A percentile compares a stretch with the other conserved stretches of the same genome.
These are phyloP conservation scores for Laticauda laticaudata DNA, from an alignment of 2,113 vertebrate genomes.

Conservation along the genomic window DNA sequence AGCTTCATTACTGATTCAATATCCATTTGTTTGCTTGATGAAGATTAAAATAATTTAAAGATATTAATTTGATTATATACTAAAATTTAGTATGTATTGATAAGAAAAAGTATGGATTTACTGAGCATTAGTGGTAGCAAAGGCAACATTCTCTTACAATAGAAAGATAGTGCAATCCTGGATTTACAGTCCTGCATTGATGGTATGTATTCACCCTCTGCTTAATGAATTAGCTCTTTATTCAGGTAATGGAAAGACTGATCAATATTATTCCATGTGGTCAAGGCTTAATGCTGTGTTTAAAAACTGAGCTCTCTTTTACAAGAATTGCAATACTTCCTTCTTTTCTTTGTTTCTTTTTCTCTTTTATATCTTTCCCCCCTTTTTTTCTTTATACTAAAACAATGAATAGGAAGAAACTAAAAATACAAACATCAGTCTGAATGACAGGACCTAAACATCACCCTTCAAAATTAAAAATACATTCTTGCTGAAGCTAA, in stretches of 20 bases:
- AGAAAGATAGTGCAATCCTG: background rate
- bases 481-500: constrained; percentile 10
- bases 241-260: background rate
- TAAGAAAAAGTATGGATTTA: background rate
- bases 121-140: background rate
- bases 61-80: background rate
- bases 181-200: background rate
- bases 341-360: background rate
- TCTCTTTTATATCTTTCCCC: background rate
- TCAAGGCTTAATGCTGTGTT: background rate
- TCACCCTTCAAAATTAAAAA: background rate
- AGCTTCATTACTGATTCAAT: background rate
- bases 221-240: background rate
- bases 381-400: background rate
- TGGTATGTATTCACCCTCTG: background rate
- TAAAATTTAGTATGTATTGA: background rate
- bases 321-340: background rate
- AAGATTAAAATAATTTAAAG: background rate
- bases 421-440: background rate
- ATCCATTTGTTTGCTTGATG: background rate
- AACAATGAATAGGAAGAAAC: background rate
- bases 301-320: background rate
- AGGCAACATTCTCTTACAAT: background rate
- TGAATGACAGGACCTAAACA: background rate
- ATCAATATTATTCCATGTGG: background rate